A percentile compares a stretch with the other conserved stretches of the same genome.
Conservation (phyloP, 2,888 invertebrate species). For the Catonia carolina region DNA sequence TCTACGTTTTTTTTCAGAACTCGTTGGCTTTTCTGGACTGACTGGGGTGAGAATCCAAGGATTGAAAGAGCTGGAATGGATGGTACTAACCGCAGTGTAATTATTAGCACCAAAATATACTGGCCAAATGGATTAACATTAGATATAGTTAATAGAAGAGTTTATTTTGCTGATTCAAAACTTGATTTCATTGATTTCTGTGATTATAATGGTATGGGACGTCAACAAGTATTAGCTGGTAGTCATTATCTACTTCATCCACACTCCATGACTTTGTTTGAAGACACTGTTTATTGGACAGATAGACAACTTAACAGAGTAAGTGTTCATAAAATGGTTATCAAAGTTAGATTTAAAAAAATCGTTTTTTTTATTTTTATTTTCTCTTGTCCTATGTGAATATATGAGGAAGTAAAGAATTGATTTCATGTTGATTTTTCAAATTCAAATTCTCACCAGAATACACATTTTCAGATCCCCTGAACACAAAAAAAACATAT, state of each 20-base stretch:
- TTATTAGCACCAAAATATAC: slow-evolving; percentile 90
- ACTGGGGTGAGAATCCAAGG: slow-evolving; percentile 96
- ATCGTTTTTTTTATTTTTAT: too few species aligned
- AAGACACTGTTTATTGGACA: slow-evolving; percentile 95
- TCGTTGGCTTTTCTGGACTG: slow-evolving; percentile 94
- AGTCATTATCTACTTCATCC: slow-evolving; percentile 93
- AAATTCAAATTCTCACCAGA: too few species aligned
- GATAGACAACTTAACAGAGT: slow-evolving; percentile 89
- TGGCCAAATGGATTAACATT: slow-evolving; percentile 98
- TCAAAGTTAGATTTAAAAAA: too few species aligned
- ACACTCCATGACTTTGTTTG: slow-evolving; percentile 89
- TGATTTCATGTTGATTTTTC: too few species aligned
- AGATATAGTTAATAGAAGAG: slow-evolving; percentile 84
- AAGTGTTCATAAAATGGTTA: slow-evolving; percentile 6
- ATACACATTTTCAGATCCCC: too few species aligned
- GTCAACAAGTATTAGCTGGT: slow-evolving; percentile 80
- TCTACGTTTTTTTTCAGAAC: slow-evolving; percentile 41
- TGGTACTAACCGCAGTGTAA: slow-evolving; percentile 74
- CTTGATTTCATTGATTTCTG: slow-evolving; percentile 97
- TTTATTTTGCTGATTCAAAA: slow-evolving; percentile 97
- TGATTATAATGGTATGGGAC: slow-evolving; percentile 86
- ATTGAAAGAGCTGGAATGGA: slow-evolving; percentile 96
- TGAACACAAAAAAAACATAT: too few species aligned
- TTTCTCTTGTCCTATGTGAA: too few species aligned
- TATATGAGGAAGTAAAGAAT: too few species aligned